phyloP scores from a whole-genome alignment of 2,888 invertebrate genomes.

The Drosophila mercatorum region DNA sequence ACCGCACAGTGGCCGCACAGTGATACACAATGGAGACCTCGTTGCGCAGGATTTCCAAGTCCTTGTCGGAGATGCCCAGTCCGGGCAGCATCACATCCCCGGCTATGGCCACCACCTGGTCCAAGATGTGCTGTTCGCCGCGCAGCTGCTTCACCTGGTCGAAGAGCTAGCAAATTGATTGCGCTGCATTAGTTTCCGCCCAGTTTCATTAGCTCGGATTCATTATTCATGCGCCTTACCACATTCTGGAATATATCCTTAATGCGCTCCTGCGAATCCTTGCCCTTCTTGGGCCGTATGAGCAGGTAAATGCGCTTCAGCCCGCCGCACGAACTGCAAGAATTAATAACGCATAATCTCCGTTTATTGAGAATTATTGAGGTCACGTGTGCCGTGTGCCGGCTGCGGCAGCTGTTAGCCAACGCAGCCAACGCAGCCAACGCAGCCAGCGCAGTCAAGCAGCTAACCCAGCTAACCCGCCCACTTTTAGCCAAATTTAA shows the following conservation, averaged over 20 bases:
- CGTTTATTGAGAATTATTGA: slow-evolving; percentile 58
- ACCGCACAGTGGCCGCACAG: slow-evolving; percentile 89
- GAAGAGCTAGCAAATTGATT: slow-evolving; percentile 87
- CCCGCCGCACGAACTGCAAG: slow-evolving; percentile 88
- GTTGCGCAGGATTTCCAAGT: slow-evolving; percentile 88
- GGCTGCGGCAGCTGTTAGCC: slow-evolving; percentile 39
- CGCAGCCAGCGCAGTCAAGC: slow-evolving; percentile 15
- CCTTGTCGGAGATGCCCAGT: slow-evolving; percentile 88
- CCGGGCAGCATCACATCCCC: slow-evolving; percentile 90
- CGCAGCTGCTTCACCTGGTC: slow-evolving; percentile 88
- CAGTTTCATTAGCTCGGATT: slow-evolving; percentile 9
- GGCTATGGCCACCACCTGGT: slow-evolving; percentile 87
- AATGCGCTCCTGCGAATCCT: slow-evolving; percentile 90
- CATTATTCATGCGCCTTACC: slow-evolving; percentile 86
- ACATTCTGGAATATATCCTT: slow-evolving; percentile 92
- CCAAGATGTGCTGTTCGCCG: slow-evolving; percentile 87
- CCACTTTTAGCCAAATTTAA: slow-evolving; percentile 26
- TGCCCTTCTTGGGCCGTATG: slow-evolving; percentile 93
- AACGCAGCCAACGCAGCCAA: slow-evolving; percentile 14
- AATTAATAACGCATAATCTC: slow-evolving; percentile 72
- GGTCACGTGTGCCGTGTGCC: slow-evolving; percentile 47
- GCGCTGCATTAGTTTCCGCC: slow-evolving; percentile 17
- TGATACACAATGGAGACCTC: slow-evolving; percentile 95
- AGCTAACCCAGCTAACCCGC: slow-evolving; percentile 14
- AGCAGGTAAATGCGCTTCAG: slow-evolving; percentile 92